Evolutionary conservation across 2,113 vertebrate species (phyloP).

Genomic region (Chaetorhynchus papuensis): DNA sequence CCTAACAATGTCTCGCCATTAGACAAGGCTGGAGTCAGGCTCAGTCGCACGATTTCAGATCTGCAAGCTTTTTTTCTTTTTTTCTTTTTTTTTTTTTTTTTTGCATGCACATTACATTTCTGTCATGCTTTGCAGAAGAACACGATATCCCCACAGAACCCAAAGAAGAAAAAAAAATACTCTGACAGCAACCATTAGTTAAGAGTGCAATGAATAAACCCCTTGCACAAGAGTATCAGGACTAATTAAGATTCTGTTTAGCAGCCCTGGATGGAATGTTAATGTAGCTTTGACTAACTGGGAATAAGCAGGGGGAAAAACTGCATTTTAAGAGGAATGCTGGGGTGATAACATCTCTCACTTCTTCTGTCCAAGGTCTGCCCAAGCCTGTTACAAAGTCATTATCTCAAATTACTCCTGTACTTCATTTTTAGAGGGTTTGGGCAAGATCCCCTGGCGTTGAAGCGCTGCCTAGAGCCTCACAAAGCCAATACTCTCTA

Average conservation of each 20-base stretch:
- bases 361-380: conserved; percentile 76
- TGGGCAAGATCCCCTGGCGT: conserved; percentile 67
- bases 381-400: conserved; percentile 77
- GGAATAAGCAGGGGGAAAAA: conserved; percentile 61
- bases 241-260: conserved; percentile 85
- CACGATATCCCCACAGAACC: conserved; percentile 73
- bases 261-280: conserved; percentile 78
- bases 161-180: conserved; percentile 56
- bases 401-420: conserved; percentile 82
- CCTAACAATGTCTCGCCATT: conserved; percentile 67
- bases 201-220: conserved; percentile 71
- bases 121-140: conserved; percentile 71
- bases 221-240: conserved; percentile 75
- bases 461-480: conserved; percentile 70
- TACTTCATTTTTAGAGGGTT: conserved; percentile 70
- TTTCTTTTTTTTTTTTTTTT: not conserved
- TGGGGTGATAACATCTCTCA: conserved; percentile 79
- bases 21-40: conserved; percentile 69
- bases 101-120: conserved; percentile 65
- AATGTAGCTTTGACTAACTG: conserved; percentile 76
- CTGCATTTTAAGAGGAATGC: conserved; percentile 77
- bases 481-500: conserved; percentile 78
- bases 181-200: conserved; percentile 74
- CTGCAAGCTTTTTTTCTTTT: not conserved
- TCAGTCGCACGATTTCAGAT: conserved; percentile 54